Percentiles rank a stretch among this genome's conserved stretches.
Conservation (phyloP, 2,888 invertebrate species). For the Caenorhabditis sp. region DNA sequence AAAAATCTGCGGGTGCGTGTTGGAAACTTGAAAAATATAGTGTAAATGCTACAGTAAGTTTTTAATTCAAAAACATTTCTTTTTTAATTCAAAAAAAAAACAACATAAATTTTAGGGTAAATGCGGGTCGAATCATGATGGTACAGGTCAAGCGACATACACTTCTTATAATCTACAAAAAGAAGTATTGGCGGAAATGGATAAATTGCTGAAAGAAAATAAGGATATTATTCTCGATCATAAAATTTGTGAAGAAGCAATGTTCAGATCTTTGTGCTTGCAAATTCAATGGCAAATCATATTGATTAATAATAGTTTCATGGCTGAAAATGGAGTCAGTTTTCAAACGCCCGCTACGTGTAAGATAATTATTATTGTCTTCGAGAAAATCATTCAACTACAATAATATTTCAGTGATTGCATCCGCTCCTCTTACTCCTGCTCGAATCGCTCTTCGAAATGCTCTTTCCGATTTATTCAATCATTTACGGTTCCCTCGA, state of each 20-base stretch:
- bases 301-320: constrained; percentile 57
- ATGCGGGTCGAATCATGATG: constrained; percentile 62
- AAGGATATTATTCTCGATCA: constrained; percentile 55
- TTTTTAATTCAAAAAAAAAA: too few relatives aligned
- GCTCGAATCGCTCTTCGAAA: constrained; percentile 20
- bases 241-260: constrained; percentile 51
- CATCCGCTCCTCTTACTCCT: constrained; percentile 13
- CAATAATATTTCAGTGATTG: constrained; percentile 37
- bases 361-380: too few relatives aligned
- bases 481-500: constrained; percentile 59
- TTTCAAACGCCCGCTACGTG: constrained; percentile 47
- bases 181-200: constrained; percentile 53
- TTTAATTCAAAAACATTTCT: too few relatives aligned
- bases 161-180: constrained; percentile 44
- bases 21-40: constrained; percentile 53
- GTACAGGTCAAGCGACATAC: constrained; percentile 53
- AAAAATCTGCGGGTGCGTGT: constrained; percentile 43
- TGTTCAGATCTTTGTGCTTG: constrained; percentile 45
- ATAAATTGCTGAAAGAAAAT: constrained; percentile 49
- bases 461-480: constrained; percentile 66
- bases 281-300: constrained; percentile 68
- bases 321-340: constrained; percentile 55
- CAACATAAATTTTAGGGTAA: constrained; percentile 49
- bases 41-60: constrained; percentile 42
- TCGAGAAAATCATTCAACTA: too few relatives aligned